Conservation (phyloP, 2,797 vertebrate species). For the Phataginus tricuspis region DNA sequence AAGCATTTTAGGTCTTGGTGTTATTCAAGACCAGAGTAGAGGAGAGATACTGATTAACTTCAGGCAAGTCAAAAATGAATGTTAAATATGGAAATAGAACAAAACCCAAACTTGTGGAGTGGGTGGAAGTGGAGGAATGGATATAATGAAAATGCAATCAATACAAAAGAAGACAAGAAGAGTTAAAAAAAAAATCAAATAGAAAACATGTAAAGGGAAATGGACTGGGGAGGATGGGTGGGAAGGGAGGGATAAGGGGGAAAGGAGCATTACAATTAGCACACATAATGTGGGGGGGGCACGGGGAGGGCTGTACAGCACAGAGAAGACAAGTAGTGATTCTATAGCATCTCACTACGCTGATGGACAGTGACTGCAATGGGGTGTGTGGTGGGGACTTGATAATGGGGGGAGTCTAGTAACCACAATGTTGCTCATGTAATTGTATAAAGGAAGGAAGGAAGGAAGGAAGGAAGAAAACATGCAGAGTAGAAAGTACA, state of each 20-base stretch:
- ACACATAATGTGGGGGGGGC: no score
- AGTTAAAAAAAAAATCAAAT: not conserved
- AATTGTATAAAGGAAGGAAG: no score
- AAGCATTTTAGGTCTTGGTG: not conserved
- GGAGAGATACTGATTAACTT: not conserved
- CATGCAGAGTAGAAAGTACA: not conserved
- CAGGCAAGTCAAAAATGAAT: not conserved
- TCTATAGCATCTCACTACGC: no score
- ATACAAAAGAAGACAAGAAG: not conserved
- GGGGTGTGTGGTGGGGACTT: no score
- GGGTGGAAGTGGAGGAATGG: not conserved
- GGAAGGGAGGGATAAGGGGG: no score
- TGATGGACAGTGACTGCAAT: no score
- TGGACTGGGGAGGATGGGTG: no score
- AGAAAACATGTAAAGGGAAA: not conserved
- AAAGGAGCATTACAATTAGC: no score
- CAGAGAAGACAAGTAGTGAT: no score
- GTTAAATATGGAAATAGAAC: not conserved
- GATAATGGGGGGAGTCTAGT: no score
- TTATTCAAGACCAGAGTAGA: not conserved
- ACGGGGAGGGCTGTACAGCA: no score
- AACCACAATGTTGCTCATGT: no score
- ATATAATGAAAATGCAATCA: not conserved
- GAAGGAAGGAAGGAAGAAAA: not conserved
- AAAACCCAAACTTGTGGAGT: not conserved